Conservation (phyloP, 2,888 invertebrate species). For the Tridacna crocea region DNA sequence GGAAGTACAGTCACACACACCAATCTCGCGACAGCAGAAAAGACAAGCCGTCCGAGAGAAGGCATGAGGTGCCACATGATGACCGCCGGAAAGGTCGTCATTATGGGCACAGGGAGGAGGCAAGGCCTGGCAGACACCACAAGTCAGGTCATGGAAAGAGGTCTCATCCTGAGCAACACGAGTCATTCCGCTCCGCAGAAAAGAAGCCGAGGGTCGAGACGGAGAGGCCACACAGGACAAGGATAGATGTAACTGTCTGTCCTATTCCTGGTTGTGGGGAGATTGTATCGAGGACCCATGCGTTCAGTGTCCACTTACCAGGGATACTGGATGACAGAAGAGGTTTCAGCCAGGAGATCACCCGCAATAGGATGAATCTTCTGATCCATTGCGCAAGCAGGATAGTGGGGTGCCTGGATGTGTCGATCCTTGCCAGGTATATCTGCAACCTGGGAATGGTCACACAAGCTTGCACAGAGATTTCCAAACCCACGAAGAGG, state of each 20-base stretch:
- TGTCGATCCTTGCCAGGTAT: background rate
- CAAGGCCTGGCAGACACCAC: background rate
- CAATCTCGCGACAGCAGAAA: too few species aligned
- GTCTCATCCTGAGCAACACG: background rate
- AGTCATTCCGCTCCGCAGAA: background rate
- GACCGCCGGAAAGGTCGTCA: background rate
- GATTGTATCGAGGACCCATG: too few species aligned
- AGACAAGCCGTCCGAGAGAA: too few species aligned
- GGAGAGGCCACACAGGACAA: too few species aligned
- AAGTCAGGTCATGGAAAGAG: too few species aligned
- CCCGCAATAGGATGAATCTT: constrained; percentile 1
- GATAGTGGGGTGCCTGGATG: background rate
- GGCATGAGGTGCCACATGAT: too few species aligned
- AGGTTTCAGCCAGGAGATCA: background rate
- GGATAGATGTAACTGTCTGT: too few species aligned
- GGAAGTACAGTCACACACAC: too few species aligned
- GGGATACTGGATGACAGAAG: background rate
- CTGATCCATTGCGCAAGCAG: too few species aligned
- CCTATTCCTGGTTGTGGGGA: too few species aligned
- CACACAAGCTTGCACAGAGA: background rate
- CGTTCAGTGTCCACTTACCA: background rate
- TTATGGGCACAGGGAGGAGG: background rate
- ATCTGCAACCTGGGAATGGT: background rate
- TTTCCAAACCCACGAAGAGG: background rate
- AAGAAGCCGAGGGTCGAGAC: background rate